phyloP scores from a whole-genome alignment of 2,797 vertebrate genomes.

The Cuniculus paca region DNA sequence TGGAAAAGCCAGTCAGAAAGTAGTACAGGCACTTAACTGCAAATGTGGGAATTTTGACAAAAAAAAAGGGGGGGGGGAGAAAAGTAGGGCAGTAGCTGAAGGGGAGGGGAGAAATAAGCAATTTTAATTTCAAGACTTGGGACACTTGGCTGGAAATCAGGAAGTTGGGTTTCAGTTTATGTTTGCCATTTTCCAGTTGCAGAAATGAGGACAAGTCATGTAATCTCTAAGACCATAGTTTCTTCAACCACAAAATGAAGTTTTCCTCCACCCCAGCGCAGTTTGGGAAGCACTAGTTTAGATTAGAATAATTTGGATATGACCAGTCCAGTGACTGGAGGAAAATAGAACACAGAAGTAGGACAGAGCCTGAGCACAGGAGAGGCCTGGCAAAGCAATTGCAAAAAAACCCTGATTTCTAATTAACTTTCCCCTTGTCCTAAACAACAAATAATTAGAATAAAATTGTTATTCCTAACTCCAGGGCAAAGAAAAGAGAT shows the following conservation, averaged over 20 bases:
- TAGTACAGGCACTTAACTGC: not conserved
- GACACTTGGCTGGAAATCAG: slow-evolving; percentile 33
- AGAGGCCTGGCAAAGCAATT: not conserved
- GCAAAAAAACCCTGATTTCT: not conserved
- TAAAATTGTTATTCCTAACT: not conserved
- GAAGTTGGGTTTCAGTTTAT: not conserved
- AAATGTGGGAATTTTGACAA: not conserved
- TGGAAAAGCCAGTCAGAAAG: not conserved
- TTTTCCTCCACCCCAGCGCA: not conserved
- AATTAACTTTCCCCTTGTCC: not conserved
- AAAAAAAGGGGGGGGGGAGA: not conserved
- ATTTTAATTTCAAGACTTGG: slow-evolving; percentile 51
- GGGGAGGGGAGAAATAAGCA: slow-evolving; percentile 1
- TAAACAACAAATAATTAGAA: not conserved
- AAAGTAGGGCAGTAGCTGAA: not conserved
- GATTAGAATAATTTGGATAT: not conserved
- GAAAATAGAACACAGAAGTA: not conserved
- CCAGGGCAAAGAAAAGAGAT: fast-evolving
- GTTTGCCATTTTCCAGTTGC: slow-evolving; percentile 1
- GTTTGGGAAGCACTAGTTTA: not conserved
- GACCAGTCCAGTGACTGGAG: not conserved
- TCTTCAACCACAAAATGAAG: slow-evolving; percentile 28
- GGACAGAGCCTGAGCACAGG: too few species aligned
- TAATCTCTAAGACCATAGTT: not conserved
- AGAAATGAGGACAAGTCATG: slow-evolving; percentile 49